phyloP scores from a whole-genome alignment of 2,113 vertebrate species.

The Agelaius phoeniceus region DNA sequence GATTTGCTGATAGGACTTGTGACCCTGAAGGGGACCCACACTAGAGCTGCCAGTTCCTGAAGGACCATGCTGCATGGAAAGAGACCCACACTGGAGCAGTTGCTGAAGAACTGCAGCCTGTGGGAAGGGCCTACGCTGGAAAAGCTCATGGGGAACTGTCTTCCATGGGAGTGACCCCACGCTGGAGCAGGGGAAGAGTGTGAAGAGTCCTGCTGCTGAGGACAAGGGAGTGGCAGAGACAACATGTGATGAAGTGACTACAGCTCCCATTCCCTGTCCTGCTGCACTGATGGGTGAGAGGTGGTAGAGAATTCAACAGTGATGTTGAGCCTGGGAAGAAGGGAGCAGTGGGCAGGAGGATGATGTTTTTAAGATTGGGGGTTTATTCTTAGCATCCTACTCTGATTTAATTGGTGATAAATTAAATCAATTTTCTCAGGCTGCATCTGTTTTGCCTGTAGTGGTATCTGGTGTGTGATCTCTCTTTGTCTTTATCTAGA shows the following conservation, averaged over 20 bases:
- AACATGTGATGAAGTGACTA: rapidly evolving
- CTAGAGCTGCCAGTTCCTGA: not conserved
- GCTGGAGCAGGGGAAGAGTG: not conserved
- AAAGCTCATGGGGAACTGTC: not conserved
- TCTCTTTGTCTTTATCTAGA: not conserved
- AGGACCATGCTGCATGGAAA: not conserved
- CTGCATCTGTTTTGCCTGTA: not conserved
- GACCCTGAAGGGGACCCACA: too few relatives aligned
- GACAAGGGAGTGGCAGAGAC: not conserved
- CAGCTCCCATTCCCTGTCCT: not conserved
- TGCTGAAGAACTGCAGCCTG: not conserved
- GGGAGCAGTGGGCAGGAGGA: not conserved
- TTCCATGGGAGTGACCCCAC: not conserved
- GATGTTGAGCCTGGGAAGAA: not conserved
- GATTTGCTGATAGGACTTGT: not conserved
- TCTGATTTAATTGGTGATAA: not conserved
- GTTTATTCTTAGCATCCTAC: not conserved
- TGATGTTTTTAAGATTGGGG: not conserved
- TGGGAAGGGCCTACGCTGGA: not conserved
- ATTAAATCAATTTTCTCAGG: not conserved
- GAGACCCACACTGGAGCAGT: not conserved
- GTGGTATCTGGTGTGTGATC: not conserved
- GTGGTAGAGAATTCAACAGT: rapidly evolving
- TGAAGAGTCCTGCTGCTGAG: not conserved
- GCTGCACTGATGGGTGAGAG: rapidly evolving